These are phyloP conservation scores for Panopea generosa DNA, from an alignment of 2,888 invertebrate genomes.

Conservation along the genomic window DNA sequence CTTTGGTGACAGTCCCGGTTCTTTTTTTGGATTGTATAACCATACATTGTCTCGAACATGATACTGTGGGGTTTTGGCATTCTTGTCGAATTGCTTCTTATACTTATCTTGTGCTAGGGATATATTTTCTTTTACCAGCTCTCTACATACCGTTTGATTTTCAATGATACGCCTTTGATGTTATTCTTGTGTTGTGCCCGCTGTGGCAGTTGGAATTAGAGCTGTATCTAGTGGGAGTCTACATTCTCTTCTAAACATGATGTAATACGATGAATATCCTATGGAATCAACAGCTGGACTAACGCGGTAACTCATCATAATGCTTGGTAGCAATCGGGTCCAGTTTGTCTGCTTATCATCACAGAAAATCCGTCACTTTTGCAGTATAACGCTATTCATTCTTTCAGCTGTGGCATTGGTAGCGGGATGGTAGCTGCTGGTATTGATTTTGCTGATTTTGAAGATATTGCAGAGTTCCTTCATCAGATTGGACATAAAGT, in stretches of 20 bases:
- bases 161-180: conserved; percentile 31
- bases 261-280: conserved; percentile 39
- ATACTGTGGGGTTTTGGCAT: conserved; percentile 22
- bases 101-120: conserved; percentile 35
- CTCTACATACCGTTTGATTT: conserved; percentile 34
- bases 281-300: neutral
- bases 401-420: conserved; percentile 1
- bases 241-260: conserved; percentile 50
- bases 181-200: conserved; percentile 29
- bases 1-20: conserved; percentile 38
- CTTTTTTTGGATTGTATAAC: conserved; percentile 29
- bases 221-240: conserved; percentile 49
- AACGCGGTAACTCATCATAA: conserved; percentile 6
- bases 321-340: neutral
- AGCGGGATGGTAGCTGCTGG: conserved; percentile 6
- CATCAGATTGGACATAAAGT: conserved; percentile 1
- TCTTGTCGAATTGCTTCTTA: conserved; percentile 38
- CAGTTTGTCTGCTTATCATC: conserved; percentile 1
- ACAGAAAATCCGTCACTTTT: neutral
- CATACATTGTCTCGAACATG: conserved; percentile 32
- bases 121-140: conserved; percentile 47
- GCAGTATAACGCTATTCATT: conserved; percentile 2
- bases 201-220: neutral
- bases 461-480: neutral
- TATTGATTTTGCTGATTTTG: neutral